A percentile compares a stretch with the other conserved stretches of the same genome.
Conservation (phyloP, 2,888 invertebrate genomes). For the Andrena fulva region DNA sequence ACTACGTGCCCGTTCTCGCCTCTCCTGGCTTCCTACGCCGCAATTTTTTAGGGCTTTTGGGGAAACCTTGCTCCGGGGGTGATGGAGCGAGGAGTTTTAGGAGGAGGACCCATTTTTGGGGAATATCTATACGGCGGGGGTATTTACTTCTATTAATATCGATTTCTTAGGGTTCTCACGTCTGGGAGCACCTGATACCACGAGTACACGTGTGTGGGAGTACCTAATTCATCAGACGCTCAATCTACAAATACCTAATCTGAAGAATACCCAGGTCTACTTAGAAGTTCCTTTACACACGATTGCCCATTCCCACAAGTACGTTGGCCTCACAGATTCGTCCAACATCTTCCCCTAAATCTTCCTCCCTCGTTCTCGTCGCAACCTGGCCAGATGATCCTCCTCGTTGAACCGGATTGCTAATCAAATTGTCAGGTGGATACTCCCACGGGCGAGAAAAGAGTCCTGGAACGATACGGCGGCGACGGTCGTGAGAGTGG, state of each 20-base stretch:
- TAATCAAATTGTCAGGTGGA: not conserved
- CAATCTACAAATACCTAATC: too few relatives aligned
- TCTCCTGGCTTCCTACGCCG: conserved; percentile 22
- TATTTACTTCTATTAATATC: not conserved
- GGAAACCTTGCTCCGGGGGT: not conserved
- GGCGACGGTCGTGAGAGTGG: conserved; percentile 19
- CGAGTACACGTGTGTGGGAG: too few relatives aligned
- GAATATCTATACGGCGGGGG: not conserved
- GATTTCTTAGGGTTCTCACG: not conserved
- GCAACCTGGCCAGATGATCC: not conserved
- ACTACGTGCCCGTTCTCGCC: conserved; percentile 48
- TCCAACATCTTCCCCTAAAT: not conserved
- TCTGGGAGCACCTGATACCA: not conserved
- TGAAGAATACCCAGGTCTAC: not conserved
- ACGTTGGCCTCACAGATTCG: not conserved
- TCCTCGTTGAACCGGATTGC: not conserved
- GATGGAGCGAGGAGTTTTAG: not conserved
- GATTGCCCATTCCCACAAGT: not conserved
- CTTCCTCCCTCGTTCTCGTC: not conserved
- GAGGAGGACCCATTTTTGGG: not conserved
- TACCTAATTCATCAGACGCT: too few relatives aligned
- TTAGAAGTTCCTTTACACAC: not conserved
- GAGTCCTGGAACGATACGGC: not conserved
- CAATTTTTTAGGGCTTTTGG: not conserved
- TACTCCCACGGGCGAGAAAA: conserved; percentile 1